Evolutionary conservation across 2,888 invertebrate genomes (phyloP).

Genomic region (Morpho deidamia): DNA sequence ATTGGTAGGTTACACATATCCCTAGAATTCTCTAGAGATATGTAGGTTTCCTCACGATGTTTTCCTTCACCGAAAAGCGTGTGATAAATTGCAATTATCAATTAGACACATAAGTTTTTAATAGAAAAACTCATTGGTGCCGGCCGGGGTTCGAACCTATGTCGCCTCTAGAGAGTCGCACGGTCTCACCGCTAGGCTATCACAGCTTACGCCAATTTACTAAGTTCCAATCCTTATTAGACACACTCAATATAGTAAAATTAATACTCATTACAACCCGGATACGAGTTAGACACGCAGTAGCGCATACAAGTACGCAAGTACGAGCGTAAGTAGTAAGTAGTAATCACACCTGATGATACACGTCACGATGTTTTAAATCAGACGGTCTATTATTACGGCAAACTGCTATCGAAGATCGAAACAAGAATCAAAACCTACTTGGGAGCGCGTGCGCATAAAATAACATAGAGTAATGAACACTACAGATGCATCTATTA

Average conservation of each 20-base stretch:
- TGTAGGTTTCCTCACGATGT: no score
- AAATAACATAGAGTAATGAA: constrained; percentile 8
- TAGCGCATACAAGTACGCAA: not conserved
- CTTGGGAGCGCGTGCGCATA: constrained; percentile 7
- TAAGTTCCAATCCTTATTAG: not conserved
- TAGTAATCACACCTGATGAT: not conserved
- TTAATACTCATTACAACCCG: not conserved
- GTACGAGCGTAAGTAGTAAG: constrained; percentile 2
- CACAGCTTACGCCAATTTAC: not conserved
- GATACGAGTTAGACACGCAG: no score
- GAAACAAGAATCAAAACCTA: constrained; percentile 3
- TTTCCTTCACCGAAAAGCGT: no score
- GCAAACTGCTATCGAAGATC: constrained; percentile 3
- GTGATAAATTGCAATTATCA: no score
- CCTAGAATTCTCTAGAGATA: no score
- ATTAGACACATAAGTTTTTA: no score
- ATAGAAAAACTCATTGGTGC: no score
- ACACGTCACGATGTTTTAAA: constrained; percentile 3
- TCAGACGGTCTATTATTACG: not conserved
- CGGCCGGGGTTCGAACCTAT: no score
- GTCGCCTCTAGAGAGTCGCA: no score
- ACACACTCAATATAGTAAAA: not conserved
- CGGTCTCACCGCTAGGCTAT: no score
- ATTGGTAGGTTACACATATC: no score
- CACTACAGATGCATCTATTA: no score